Evolutionary conservation across 2,888 invertebrate species (phyloP).

Genomic region (Ophion costatus): DNA sequence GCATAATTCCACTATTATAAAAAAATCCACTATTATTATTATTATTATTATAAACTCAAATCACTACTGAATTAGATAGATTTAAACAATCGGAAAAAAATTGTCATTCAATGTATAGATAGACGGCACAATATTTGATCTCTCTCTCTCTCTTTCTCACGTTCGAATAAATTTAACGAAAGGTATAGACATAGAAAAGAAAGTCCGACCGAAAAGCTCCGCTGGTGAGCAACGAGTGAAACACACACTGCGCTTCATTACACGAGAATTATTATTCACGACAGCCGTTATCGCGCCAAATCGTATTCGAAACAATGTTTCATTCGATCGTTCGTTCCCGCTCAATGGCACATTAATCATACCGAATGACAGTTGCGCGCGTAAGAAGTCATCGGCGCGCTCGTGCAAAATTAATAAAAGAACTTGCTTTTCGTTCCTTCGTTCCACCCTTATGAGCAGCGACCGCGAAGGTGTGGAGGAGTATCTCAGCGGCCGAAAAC

Average conservation of each 20-base stretch:
- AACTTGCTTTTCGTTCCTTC: neutral
- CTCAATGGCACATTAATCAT: slow-evolving; percentile 15
- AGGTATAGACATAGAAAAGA: too few relatives aligned
- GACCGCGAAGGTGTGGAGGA: neutral
- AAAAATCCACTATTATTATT: too few relatives aligned
- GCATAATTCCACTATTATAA: too few relatives aligned
- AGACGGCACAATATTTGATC: too few relatives aligned
- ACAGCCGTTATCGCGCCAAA: neutral
- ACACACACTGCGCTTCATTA: neutral
- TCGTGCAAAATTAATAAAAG: neutral
- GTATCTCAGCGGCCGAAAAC: neutral
- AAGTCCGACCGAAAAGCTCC: too few relatives aligned
- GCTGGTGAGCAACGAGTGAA: too few relatives aligned
- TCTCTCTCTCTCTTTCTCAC: too few relatives aligned
- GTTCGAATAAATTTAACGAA: too few relatives aligned
- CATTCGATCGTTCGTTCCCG: neutral
- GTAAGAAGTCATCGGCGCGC: neutral
- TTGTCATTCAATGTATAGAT: too few relatives aligned
- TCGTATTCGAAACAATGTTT: slow-evolving; percentile 3
- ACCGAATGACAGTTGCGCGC: slow-evolving; percentile 3
- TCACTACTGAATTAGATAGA: too few relatives aligned
- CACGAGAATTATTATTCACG: neutral
- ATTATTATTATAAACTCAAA: too few relatives aligned
- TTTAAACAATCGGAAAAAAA: too few relatives aligned
- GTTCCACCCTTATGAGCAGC: neutral